Percentiles rank a stretch among this genome's conserved stretches.
Evolutionary conservation across 1,140 invertebrate genomes (phyloP).

Genomic region (Sipha flava): DNA sequence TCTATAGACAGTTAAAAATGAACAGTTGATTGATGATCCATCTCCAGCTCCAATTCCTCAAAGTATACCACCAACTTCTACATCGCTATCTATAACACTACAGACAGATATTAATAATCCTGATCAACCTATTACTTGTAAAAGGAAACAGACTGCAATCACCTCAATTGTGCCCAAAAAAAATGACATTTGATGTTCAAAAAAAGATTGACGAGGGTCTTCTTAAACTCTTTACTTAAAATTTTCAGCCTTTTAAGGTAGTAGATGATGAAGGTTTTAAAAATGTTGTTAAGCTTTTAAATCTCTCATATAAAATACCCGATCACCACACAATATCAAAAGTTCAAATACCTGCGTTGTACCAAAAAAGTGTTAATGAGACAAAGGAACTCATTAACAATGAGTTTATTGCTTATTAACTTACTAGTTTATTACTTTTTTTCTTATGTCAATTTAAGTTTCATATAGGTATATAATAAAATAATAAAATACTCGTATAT

Average conservation of each 20-base stretch:
- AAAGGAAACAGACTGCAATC: neutral
- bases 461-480: too few relatives aligned
- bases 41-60: too few relatives aligned
- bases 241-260: slow-evolving; percentile 38
- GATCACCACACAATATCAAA: slow-evolving; percentile 34
- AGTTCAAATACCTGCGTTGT: slow-evolving; percentile 36
- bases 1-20: neutral
- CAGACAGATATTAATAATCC: neutral
- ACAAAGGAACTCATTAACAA: neutral
- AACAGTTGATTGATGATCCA: too few relatives aligned
- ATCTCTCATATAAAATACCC: slow-evolving; percentile 36
- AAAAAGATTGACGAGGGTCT: slow-evolving; percentile 30
- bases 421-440: too few relatives aligned
- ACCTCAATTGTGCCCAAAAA: neutral
- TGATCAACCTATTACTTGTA: neutral
- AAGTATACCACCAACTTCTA: too few relatives aligned
- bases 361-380: slow-evolving; percentile 30
- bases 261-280: slow-evolving; percentile 37
- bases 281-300: slow-evolving; percentile 33
- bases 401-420: too few relatives aligned
- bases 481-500: too few relatives aligned
- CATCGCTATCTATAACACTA: too few relatives aligned
- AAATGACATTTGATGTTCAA: neutral
- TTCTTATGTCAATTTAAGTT: too few relatives aligned
- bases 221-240: slow-evolving; percentile 35